phyloP scores from a whole-genome alignment of 2,113 vertebrate species.

The Ciconia stormi region DNA sequence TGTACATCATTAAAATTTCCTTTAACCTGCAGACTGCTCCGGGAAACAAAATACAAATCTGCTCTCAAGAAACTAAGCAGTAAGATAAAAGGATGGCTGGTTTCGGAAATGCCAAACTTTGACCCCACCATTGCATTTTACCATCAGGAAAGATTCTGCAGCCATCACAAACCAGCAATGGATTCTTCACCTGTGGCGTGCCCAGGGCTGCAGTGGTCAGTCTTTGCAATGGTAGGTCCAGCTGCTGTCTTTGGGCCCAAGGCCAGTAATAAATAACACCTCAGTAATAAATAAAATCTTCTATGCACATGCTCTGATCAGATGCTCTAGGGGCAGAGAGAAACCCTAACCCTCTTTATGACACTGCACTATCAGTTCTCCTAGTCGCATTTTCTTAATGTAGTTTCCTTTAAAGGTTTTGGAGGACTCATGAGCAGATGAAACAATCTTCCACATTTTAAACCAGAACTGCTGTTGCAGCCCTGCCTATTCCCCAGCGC shows the following conservation, averaged over 20 bases:
- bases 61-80: not conserved
- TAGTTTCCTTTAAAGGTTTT: not conserved
- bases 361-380: not conserved
- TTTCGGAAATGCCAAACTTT: not conserved
- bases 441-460: not conserved
- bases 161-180: not conserved
- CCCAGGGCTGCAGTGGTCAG: not conserved
- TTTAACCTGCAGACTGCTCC: not conserved
- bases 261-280: not conserved
- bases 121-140: not conserved
- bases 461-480: not conserved
- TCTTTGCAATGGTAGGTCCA: fast-evolving
- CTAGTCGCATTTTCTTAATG: not conserved
- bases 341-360: not conserved
- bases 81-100: not conserved
- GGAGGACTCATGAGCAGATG: not conserved
- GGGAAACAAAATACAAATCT: not conserved
- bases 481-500: not conserved
- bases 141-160: not conserved
- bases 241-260: not conserved
- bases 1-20: not conserved
- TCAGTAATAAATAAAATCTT: not conserved
- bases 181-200: fast-evolving
- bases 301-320: not conserved
- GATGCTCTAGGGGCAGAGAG: not conserved